Base-by-base conservation (phyloP, 2,113 vertebrate genomes). In the Alouatta palliata region DNA sequence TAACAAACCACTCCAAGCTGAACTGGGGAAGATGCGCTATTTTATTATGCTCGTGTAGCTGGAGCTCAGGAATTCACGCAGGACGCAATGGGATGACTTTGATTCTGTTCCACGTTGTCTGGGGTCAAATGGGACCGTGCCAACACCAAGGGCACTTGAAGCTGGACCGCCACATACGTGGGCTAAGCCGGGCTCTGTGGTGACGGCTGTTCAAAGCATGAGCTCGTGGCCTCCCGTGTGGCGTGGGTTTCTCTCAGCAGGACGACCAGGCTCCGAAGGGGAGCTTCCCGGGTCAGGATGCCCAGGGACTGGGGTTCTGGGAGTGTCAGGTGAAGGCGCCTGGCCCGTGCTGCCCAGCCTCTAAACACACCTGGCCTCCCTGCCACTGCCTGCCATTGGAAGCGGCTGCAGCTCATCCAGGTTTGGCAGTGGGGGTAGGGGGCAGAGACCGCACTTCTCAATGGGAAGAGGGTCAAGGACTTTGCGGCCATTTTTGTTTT, bases 21-120 rank as follows among this genome's bases (percentile, higher is more conserved):
- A 3, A 21, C 0, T 7, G 89, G 3, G 17, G 2, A 9, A 5
- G 35, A 7, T 2, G 7, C 5, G 0, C 0, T 8, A 23, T 43
- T 35, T 17, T 0, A 1, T 35, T 0, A 4, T 0, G 0, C 30
- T 8, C 3, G 0, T 1, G 70, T 86, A 13, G 16, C 16, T 0
- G 27, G 52, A 9, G 58, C 11, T 35, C 20, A 7, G 56, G 64
- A 21, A 14, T 30, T 5, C 0, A 3, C 0, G 14, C n/a, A 3
- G 3, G 52, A 32, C 4, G 4, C 47, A 14, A 3, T 8, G 49
- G 81, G n/a, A 4, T 12, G 14, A 66, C 66, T 80, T 17, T 5
- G 75, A 32, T 37, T 56, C 58, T 30, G 45, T 43, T 19, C n/a
- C 2, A 0, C 1, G 58, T 27, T 1, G 3, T 49, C 52, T 52